Evolutionary conservation across 2,113 vertebrate genomes (phyloP), one percentile per base, ranked within the genome.

Genomic region (Mesitornis unicolor): DNA sequence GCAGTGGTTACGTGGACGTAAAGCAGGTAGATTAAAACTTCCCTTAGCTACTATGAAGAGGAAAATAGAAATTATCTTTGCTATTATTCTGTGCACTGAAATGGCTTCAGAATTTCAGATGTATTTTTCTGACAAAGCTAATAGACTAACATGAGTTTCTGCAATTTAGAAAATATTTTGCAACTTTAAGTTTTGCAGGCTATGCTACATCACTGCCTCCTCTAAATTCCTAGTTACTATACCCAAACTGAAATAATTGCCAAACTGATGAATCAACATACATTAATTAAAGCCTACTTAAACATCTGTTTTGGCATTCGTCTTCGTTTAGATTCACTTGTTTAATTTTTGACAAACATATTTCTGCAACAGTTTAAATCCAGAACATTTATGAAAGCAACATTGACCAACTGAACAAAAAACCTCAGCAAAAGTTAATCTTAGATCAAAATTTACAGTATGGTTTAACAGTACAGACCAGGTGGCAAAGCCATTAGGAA

Each of bases 401-500:
- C 67, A 67, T 45, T 89, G 85, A 50, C 43, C 61, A 82, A 36
- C 18, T 77, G 85, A 97, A 92, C 19, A 89, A 25, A 70, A 90
- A 47, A 40, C 93, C 29, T 40, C 4, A 5, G 60, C 63, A 92
- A 84, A 87, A 82, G 64, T 89, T 95, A 92, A 61, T 22, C 78
- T 82, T 15, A 11, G 68, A 85, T 84, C 65, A 89, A 93, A 88
- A 93, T 97, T 94, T 97, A 91, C 57, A 95, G 69, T 95, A 57
- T 81, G n/a, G n/a, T n/a, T n/a, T n/a, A n/a, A n/a, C n/a, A n/a
- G n/a, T n/a, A n/a, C 51, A 33, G 80, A 91, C 60, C 95, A 96
- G 88, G 87, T 94, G 95, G 87, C 71, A 90, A 93, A 53, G 86
- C 60, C 59, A 69, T 57, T 47, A 84, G 88, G 91, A 97, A 97